These are phyloP conservation scores for Epiblema foenella DNA, from an alignment of 2,888 invertebrate species.

Conservation along the genomic window DNA sequence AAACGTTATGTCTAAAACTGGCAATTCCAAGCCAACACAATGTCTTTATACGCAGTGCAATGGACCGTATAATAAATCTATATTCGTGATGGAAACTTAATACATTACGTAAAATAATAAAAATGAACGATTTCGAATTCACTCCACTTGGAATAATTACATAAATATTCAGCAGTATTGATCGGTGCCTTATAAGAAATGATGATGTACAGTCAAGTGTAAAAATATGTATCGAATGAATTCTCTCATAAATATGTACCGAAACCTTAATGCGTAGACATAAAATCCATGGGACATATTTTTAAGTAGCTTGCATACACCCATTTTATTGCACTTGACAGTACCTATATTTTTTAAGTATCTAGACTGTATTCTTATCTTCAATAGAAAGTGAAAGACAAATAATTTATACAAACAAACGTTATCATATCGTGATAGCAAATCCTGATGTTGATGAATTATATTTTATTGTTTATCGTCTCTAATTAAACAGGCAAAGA, in stretches of 20 bases:
- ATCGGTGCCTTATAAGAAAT: conserved; percentile 29
- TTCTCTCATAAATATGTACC: too few relatives aligned
- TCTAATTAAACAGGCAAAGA: conserved; percentile 54
- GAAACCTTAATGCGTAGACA: too few relatives aligned
- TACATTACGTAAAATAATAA: conserved; percentile 52
- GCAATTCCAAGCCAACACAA: conserved; percentile 52
- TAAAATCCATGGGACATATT: too few relatives aligned
- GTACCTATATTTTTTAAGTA: conserved; percentile 20
- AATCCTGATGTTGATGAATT: conserved; percentile 48
- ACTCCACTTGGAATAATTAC: conserved; percentile 34
- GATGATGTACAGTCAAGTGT: too few relatives aligned
- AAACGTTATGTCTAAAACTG: conserved; percentile 59
- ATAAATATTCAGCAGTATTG: conserved; percentile 36
- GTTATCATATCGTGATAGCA: background rate
- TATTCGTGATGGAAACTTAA: conserved; percentile 51
- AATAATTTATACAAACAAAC: conserved; percentile 48
- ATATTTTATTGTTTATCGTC: conserved; percentile 49
- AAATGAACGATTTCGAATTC: conserved; percentile 34
- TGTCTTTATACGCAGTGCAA: conserved; percentile 48
- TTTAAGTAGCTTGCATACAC: too few relatives aligned
- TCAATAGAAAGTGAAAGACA: conserved; percentile 47
- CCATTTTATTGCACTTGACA: too few relatives aligned
- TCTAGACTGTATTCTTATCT: conserved; percentile 6
- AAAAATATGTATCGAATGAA: too few relatives aligned
- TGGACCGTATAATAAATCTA: conserved; percentile 49